Conservation (phyloP, 1,140 invertebrate species). For the Acromyrmex heyeri region DNA sequence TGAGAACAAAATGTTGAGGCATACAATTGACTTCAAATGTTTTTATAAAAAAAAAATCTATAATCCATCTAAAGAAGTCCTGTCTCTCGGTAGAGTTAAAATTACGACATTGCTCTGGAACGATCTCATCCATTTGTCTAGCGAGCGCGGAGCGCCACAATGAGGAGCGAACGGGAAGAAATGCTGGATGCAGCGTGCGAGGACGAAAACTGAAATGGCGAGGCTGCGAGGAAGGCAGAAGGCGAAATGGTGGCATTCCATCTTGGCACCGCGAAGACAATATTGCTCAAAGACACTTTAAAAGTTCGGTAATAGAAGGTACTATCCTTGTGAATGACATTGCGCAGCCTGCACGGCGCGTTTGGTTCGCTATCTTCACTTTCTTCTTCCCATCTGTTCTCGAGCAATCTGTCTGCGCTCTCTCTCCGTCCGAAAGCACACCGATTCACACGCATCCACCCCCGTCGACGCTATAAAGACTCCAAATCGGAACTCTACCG, state of each 20-base stretch:
- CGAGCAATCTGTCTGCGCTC: no score
- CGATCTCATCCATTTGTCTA: constrained; percentile 80
- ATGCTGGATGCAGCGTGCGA: constrained; percentile 4
- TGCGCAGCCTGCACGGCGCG: background rate
- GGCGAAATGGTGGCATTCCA: constrained; percentile 67
- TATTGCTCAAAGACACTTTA: constrained; percentile 76
- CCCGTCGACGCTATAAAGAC: constrained; percentile 1
- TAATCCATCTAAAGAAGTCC: background rate
- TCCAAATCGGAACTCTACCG: constrained; percentile 60
- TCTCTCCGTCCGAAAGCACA: background rate
- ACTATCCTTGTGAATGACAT: constrained; percentile 45
- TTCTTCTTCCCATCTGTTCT: background rate
- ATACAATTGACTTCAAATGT: background rate
- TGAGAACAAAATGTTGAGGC: no score
- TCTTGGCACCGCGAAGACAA: constrained; percentile 71
- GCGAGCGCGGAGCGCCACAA: background rate
- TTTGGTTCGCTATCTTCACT: constrained; percentile 19
- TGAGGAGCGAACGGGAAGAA: constrained; percentile 20
- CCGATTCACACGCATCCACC: background rate
- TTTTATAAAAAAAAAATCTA: background rate
- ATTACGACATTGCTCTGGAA: constrained; percentile 75
- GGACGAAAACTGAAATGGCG: constrained; percentile 34
- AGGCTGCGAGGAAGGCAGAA: constrained; percentile 40
- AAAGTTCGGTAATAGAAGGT: constrained; percentile 78
- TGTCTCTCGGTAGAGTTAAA: constrained; percentile 43